A percentile compares a stretch with the other conserved stretches of the same genome.
Evolutionary conservation across 2,888 invertebrate genomes (phyloP).

Genomic region (Baronia brevicornis): DNA sequence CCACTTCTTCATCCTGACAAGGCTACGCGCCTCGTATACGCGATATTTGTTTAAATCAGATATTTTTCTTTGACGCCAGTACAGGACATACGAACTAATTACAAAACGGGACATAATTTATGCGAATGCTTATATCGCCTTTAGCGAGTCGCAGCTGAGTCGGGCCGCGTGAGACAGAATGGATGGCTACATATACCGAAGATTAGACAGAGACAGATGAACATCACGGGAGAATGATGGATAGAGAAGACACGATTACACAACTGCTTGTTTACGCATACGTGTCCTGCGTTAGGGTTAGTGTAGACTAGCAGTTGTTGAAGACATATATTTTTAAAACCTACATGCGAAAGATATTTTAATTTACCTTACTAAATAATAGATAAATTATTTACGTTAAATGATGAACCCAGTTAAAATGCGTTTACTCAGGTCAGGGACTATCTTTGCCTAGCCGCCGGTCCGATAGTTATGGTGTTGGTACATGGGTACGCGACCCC

Average conservation of each 20-base stretch:
- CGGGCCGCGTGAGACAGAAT: slow-evolving; percentile 18
- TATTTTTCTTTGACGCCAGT: slow-evolving; percentile 22
- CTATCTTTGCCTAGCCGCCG: no score
- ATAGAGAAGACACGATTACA: slow-evolving; percentile 13
- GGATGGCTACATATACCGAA: slow-evolving; percentile 12
- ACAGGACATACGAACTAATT: slow-evolving; percentile 26
- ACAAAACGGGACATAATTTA: slow-evolving; percentile 26
- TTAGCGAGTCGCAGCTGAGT: slow-evolving; percentile 18
- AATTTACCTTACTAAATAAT: no score
- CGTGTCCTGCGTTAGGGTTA: slow-evolving; percentile 4
- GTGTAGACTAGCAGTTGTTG: slow-evolving; percentile 2
- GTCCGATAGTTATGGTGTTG: no score
- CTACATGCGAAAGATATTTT: no score
- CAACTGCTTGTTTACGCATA: slow-evolving; percentile 9
- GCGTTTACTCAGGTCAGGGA: no score
- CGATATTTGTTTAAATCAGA: slow-evolving; percentile 5
- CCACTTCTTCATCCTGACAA: background rate
- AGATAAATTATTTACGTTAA: no score
- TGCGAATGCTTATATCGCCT: slow-evolving; percentile 21
- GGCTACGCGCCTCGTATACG: background rate
- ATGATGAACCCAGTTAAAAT: no score
- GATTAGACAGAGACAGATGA: slow-evolving; percentile 15
- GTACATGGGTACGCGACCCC: no score
- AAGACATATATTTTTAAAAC: no score
- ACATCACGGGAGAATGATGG: slow-evolving; percentile 14